phyloP scores from a whole-genome alignment of 35 echinoderm and acorn worm species.

The Stichopus chloronotus region DNA sequence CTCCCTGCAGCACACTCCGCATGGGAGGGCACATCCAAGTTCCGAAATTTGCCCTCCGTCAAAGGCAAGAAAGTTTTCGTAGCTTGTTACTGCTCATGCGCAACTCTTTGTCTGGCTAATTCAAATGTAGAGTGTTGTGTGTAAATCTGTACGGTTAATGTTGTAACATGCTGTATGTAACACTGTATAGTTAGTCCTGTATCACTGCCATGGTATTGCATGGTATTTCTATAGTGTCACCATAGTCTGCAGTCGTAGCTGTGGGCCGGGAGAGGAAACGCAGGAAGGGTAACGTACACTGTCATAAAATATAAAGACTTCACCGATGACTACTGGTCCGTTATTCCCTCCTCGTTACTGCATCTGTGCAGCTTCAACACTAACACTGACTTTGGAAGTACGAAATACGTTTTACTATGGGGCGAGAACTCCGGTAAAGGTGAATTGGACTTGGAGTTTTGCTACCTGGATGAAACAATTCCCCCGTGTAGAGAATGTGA shows the following conservation, averaged over 20 bases:
- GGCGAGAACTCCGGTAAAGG: background rate
- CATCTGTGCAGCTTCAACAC: background rate
- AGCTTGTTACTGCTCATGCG: background rate
- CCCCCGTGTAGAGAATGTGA: slow-evolving; percentile 81
- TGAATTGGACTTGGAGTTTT: background rate
- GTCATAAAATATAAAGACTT: too few relatives aligned
- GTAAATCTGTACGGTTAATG: background rate
- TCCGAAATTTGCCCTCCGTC: too few relatives aligned
- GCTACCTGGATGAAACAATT: slow-evolving; percentile 61
- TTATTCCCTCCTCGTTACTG: too few relatives aligned
- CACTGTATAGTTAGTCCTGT: too few relatives aligned
- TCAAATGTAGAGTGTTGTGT: background rate
- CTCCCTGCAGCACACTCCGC: too few relatives aligned
- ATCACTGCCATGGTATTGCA: too few relatives aligned
- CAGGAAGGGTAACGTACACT: too few relatives aligned
- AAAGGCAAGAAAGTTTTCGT: too few relatives aligned
- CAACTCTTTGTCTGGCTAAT: background rate
- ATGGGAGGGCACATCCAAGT: too few relatives aligned
- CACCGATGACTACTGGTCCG: too few relatives aligned
- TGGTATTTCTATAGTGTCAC: background rate
- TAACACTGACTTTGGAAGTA: background rate
- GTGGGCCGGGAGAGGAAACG: too few relatives aligned
- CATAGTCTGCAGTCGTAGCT: background rate
- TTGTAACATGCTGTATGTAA: background rate
- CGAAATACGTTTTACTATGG: background rate